Conservation (phyloP, 2,888 invertebrate species). For the Tenthredo livida region DNA sequence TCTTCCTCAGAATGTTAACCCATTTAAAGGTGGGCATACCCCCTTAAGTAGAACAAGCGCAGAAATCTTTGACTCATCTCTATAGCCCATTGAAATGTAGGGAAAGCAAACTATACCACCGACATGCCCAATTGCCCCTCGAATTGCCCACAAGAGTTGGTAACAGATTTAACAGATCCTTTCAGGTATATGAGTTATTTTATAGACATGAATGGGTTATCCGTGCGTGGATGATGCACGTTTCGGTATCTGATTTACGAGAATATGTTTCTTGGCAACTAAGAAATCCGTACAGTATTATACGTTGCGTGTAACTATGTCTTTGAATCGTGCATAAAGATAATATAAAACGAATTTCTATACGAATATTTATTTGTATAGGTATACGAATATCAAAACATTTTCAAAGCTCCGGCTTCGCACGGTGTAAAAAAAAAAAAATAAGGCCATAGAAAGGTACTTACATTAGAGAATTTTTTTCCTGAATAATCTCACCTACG, state of each 20-base stretch:
- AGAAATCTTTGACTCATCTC: no score
- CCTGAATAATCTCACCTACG: not conserved
- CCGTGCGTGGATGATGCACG: no score
- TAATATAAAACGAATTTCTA: not conserved
- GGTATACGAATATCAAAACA: not conserved
- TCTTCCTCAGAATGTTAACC: no score
- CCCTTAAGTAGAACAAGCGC: no score
- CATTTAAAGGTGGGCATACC: no score
- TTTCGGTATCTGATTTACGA: not conserved
- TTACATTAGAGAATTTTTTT: not conserved
- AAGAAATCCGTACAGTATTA: not conserved
- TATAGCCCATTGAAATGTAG: not conserved
- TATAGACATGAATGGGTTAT: not conserved
- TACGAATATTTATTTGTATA: not conserved
- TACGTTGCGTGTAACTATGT: not conserved
- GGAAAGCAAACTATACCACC: not conserved
- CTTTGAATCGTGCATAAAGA: not conserved
- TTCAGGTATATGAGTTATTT: no score
- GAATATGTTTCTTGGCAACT: no score
- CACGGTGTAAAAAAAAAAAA: not conserved
- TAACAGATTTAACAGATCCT: not conserved
- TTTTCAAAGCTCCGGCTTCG: not conserved
- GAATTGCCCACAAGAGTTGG: not conserved
- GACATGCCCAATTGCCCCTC: not conserved
- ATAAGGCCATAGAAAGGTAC: not conserved